Evolutionary conservation across 2,888 invertebrate species (phyloP), one percentile per base, ranked within the genome.

Genomic region (Perdita meconis): DNA sequence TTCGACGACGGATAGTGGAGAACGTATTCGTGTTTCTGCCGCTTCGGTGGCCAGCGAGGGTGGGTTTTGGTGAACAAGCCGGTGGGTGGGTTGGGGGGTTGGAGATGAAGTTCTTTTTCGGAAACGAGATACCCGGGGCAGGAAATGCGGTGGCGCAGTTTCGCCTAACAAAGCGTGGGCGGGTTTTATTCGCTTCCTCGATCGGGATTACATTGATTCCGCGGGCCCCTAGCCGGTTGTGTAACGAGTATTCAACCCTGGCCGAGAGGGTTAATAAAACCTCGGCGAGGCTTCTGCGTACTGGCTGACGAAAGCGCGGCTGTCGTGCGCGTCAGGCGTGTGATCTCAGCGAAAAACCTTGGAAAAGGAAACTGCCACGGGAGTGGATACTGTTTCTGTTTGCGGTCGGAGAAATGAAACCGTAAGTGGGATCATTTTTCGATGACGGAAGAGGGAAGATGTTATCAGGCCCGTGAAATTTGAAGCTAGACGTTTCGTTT

Each of bases 311-410:
- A 42, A 36, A 34, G 19, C 19, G 24, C 19, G 38, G 12, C 47
- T 26, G n/a, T 13, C n/a, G 16, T 38, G 13, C n/a, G 24, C 16
- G 13, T 13, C 57, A 4, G 30, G 55, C 74, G 55, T 40, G 34
- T 60, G 59, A 72, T 12, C 13, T 60, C 72, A 13, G 53, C 42
- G 59, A 59, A 60, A 74, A 63, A 5, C 19, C n/a, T n/a, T 24
- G 19, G 40, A 26, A 30, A 53, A 59, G 59, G 30, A 30, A 36
- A 51, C 47, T 30, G 19, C 34, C 13, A 12, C 5, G 10, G 8
- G 13, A 4, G 16, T 13, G 59, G 26, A 38, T 55, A 56, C 22
- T 50, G 36, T 63, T 70, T 26, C 38, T 34, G n/a, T 16, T 10
- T 4, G 30, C 24, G n/a, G 26, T 5, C 24, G 10, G 16, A 38